Percentiles rank a stretch among this genome's conserved stretches.
Conservation (phyloP, 2,797 vertebrate species). For the Danio albolineatus region DNA sequence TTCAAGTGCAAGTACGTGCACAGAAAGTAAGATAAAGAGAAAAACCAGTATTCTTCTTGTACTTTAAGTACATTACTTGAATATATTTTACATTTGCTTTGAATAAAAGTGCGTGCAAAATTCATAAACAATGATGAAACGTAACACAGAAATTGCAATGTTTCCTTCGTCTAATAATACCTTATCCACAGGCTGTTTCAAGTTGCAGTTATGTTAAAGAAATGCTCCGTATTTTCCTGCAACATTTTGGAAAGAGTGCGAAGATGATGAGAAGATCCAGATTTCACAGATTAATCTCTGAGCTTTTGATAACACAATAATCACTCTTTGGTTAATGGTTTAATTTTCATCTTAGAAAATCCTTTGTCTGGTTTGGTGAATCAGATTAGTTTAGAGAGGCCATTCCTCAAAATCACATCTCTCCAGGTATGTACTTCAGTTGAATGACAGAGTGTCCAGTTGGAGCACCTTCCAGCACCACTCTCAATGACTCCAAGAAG, state of each 20-base stretch:
- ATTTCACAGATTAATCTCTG: neutral
- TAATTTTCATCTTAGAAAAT: slow-evolving; percentile 2
- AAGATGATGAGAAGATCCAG: neutral
- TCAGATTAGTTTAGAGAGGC: neutral
- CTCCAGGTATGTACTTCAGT: too few species aligned
- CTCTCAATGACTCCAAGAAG: too few species aligned
- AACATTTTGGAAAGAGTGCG: slow-evolving; percentile 17
- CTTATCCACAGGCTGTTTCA: slow-evolving; percentile 43
- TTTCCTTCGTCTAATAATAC: slow-evolving; percentile 40
- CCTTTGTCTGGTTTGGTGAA: neutral
- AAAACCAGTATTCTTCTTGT: neutral
- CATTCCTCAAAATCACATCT: too few species aligned
- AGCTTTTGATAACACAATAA: slow-evolving; percentile 3
- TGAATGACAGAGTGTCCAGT: too few species aligned
- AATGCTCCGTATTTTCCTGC: slow-evolving; percentile 40
- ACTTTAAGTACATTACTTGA: neutral
- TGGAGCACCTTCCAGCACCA: too few species aligned
- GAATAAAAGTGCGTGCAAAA: neutral
- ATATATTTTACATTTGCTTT: neutral
- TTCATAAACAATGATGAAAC: slow-evolving; percentile 2
- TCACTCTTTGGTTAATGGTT: neutral
- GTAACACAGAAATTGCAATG: neutral
- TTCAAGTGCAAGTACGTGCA: too few species aligned
- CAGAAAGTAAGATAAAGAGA: too few species aligned
- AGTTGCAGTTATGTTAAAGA: slow-evolving; percentile 38